phyloP scores from a whole-genome alignment of 2,797 vertebrate genomes.

The Hemitrygon akajei region DNA sequence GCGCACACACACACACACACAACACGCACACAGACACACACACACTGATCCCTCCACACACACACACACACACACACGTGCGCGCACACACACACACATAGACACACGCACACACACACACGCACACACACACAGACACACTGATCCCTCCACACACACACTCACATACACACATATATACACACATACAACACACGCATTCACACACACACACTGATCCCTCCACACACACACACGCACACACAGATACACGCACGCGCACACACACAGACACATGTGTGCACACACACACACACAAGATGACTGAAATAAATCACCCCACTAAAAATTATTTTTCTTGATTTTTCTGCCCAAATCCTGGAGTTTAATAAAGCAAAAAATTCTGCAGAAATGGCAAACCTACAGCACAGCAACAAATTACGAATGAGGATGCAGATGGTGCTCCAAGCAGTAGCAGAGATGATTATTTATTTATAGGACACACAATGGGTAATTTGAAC shows the following conservation, averaged over 20 bases:
- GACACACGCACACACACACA: not conserved
- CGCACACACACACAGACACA: not conserved
- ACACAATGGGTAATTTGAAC: not conserved
- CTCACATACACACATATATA: not conserved
- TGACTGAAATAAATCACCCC: not conserved
- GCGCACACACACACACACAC: no score
- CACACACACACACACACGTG: not conserved
- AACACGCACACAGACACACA: no score
- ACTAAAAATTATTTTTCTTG: not conserved
- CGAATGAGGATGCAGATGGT: not conserved
- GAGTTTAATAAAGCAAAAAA: not conserved
- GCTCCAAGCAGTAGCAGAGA: not conserved
- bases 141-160: not conserved
- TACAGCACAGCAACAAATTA: constrained; percentile 42
- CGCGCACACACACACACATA: not conserved
- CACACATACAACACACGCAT: not conserved
- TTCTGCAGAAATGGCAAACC: constrained; percentile 60
- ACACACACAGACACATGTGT: not conserved
- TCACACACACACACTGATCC: not conserved
- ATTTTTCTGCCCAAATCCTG: not conserved
- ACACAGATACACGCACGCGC: not conserved
- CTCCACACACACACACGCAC: not conserved
- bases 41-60: no score
- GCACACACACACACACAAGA: not conserved
- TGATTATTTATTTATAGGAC: not conserved